phyloP scores from a whole-genome alignment of 2,797 vertebrate genomes.

The Microhierax caerulescens region DNA sequence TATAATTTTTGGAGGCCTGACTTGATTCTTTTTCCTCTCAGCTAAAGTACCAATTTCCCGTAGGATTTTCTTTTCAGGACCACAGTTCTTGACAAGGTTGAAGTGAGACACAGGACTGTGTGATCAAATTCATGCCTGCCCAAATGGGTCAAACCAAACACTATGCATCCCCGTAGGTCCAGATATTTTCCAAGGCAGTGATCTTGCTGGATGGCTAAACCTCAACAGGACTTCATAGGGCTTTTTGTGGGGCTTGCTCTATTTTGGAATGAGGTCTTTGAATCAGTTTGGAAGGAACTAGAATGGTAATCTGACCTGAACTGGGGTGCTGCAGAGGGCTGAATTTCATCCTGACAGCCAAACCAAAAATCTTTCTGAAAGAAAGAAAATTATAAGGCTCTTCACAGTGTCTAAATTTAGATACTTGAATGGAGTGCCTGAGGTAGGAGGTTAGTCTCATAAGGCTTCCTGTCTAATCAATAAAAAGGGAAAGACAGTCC shows the following conservation, averaged over 20 bases:
- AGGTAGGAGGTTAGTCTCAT: not conserved
- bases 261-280: not conserved
- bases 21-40: not conserved
- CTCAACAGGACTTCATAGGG: not conserved
- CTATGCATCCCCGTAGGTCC: not conserved
- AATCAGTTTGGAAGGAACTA: not conserved
- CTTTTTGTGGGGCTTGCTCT: not conserved
- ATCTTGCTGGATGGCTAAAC: not conserved
- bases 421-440: not conserved
- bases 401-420: not conserved
- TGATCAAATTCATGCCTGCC: not conserved
- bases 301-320: not conserved
- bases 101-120: not conserved
- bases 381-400: not conserved
- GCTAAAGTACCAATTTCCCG: not conserved
- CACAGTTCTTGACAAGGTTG: not conserved
- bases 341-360: not conserved
- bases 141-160: not conserved
- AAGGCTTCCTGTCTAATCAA: not conserved
- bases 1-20: conserved; percentile 3
- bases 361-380: not conserved
- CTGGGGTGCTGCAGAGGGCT: not conserved
- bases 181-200: not conserved
- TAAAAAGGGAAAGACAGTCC: not conserved
- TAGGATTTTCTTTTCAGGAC: not conserved